A percentile compares a stretch with the other conserved stretches of the same genome.
Evolutionary conservation across 1,140 invertebrate species (phyloP).

Genomic region (Microplitis mediator): DNA sequence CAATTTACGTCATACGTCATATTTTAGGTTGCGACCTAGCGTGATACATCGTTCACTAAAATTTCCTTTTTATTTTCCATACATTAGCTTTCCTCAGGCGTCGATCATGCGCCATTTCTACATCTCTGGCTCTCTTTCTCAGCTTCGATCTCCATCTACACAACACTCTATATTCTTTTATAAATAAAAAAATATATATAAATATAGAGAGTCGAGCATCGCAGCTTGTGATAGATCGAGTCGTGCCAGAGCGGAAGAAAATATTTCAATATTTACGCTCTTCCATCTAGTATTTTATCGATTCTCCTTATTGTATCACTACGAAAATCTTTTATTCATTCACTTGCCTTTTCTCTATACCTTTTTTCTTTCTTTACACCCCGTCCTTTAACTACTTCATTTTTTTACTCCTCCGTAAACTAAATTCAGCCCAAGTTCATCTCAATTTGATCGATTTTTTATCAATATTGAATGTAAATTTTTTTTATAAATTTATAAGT

Average conservation of each 20-base stretch:
- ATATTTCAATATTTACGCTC: constrained; percentile 21
- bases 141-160: background rate
- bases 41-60: constrained; percentile 20
- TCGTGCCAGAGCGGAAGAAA: background rate
- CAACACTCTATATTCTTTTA: too few relatives aligned
- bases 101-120: constrained; percentile 8
- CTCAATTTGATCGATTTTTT: too few relatives aligned
- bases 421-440: too few relatives aligned
- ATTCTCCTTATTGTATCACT: constrained; percentile 12
- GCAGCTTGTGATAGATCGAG: background rate
- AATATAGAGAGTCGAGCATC: background rate
- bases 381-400: too few relatives aligned
- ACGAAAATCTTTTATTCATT: constrained; percentile 7
- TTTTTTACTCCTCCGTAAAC: background rate
- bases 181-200: too few relatives aligned
- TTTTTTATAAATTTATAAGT: too few relatives aligned
- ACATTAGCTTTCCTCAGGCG: constrained; percentile 2
- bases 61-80: constrained; percentile 1
- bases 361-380: background rate
- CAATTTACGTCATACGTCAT: constrained; percentile 19
- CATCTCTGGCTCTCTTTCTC: background rate
- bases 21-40: background rate
- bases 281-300: background rate
- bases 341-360: background rate
- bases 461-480: too few relatives aligned